Evolutionary conservation across 2,113 vertebrate genomes (phyloP), one percentile per base, ranked within the genome.

Genomic region (Promerops cafer): DNA sequence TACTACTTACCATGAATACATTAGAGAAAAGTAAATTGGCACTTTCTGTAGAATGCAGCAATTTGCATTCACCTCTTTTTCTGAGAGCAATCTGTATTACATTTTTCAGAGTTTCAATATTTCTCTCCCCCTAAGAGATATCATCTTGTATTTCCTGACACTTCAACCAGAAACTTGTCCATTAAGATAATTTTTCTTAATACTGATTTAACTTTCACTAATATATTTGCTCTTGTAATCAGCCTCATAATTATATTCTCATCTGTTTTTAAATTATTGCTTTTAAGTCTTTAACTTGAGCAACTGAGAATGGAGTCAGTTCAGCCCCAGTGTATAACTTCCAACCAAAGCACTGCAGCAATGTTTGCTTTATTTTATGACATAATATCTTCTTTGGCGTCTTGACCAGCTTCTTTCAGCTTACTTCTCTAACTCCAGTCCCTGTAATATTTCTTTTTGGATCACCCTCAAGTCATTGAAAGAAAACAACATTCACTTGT

Each of bases 161-260:
- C 75, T 94, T 91, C 71, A 76, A 33, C 70, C 31, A 91, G 82
- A 93, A 93, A 79, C 85, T 85, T 85, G 70, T 93, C 92, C 87
- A 92, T 90, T 91, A 94, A 71, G 45, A 20, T 20, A 14, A 13
- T 18, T 68, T 85, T 91, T 87, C 84, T 60, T 28, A 93, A 85
- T 85, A 71, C 45, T 16, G 27, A 78, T 96, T 87, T 94, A 91
- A 94, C 70, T 80, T 93, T 44, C 8, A 13, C 50, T 72, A 87
- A 79, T 21, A 7, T 59, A 90, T 76, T 79, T 91, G 22, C 37
- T 95, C 50, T 53, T 88, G n/a, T 82, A 94, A 83, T 96, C 49
- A 77, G 65, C 31, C 50, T 90, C 49, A 40, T 89, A 94, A 90
- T 90, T 95, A 40, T 63, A 68, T 19, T 89, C 47, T 90, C 28